Evolutionary conservation across 2,113 vertebrate genomes (phyloP).

Genomic region (rat (Rattus norvegicus)): GRCr8 NC_086019.1:162226501-162227000

Average conservation of each 20-base stretch:
- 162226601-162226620: neutral
- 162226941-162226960: no score
- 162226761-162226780: neutral
- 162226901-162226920: neutral
- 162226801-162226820: neutral
- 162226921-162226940: neutral
- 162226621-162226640: neutral
- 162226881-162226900: accelerated
- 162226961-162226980: neutral
- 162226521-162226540: neutral
- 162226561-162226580: neutral
- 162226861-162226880: neutral
- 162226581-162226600: neutral
- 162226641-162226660: neutral
- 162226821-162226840: neutral
- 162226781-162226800: neutral
- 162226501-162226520: accelerated
- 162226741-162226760: neutral
- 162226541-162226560: neutral
- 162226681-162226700: neutral
- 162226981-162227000: neutral
- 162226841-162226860: neutral
- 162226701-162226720: neutral
- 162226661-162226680: neutral
- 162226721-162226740: neutral